These are phyloP conservation scores for Dromaius novaehollandiae DNA, from an alignment of 2,113 vertebrate species.

Conservation along the genomic window DNA sequence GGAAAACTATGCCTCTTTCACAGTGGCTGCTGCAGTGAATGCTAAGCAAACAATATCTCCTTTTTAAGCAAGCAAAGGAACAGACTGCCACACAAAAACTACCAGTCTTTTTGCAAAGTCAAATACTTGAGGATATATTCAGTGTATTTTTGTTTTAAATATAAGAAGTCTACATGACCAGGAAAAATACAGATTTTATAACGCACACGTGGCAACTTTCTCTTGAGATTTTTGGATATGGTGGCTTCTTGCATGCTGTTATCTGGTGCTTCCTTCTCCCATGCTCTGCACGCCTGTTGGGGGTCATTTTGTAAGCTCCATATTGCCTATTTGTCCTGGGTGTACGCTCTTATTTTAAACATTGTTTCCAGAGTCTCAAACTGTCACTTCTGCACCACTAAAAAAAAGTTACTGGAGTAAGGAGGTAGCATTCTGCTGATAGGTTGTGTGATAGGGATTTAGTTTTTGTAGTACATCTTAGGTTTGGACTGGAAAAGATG, in stretches of 20 bases:
- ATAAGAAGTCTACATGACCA: not conserved
- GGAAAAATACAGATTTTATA: not conserved
- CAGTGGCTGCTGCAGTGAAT: not conserved
- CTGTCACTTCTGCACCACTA: not conserved
- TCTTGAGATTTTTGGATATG: not conserved
- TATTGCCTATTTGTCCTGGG: not conserved
- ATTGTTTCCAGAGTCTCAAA: not conserved
- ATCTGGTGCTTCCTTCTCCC: not conserved
- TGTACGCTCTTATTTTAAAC: not conserved
- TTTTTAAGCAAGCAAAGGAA: not conserved
- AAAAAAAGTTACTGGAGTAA: not conserved
- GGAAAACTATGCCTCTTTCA: conserved; percentile 4
- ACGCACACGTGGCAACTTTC: not conserved
- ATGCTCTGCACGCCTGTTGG: not conserved
- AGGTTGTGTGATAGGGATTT: not conserved
- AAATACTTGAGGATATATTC: not conserved
- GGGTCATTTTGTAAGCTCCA: not conserved
- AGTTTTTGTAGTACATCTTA: not conserved
- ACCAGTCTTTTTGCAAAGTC: not conserved
- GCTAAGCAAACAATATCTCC: not conserved
- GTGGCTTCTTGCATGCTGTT: not conserved
- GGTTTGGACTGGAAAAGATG: not conserved
- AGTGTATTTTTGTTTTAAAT: not conserved
- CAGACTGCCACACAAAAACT: not conserved
- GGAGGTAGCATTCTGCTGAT: not conserved